Percentiles rank a stretch among this genome's conserved stretches.
Conservation (phyloP, 2,888 invertebrate genomes). For the Yponomeuta cagnagella region DNA sequence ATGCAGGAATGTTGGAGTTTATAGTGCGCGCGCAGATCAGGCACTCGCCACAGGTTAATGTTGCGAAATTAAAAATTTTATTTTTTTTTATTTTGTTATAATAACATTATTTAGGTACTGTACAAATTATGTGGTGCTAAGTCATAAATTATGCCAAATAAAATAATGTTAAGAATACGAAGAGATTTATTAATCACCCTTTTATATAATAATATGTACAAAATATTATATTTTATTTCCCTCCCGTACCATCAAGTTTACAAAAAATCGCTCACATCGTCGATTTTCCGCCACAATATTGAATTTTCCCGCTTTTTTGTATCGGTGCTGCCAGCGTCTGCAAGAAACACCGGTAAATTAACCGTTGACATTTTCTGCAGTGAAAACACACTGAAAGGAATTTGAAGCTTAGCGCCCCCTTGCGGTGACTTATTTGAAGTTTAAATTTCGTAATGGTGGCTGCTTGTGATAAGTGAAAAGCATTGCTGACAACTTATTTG, state of each 20-base stretch:
- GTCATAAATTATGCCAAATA: not conserved
- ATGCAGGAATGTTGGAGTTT: no score
- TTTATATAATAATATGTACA: no score
- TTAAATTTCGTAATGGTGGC: slow-evolving; percentile 61
- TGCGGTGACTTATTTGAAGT: not conserved
- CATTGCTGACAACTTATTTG: slow-evolving; percentile 73
- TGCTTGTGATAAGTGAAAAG: slow-evolving; percentile 38
- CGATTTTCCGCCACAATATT: no score
- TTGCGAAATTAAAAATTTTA: no score
- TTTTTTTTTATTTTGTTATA: no score
- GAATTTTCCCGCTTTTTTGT: no score
- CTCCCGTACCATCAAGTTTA: no score
- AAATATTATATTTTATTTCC: no score
- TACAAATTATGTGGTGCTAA: not conserved
- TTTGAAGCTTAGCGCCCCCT: not conserved
- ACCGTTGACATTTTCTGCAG: not conserved
- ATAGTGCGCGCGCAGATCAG: no score
- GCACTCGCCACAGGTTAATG: no score
- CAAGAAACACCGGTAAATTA: not conserved
- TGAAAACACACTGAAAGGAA: not conserved
- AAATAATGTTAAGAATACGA: not conserved
- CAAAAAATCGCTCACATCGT: no score
- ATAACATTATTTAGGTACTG: no score
- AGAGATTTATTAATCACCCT: not conserved
- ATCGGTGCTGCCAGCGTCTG: not conserved